Evolutionary conservation across 2,797 vertebrate genomes (phyloP).

Genomic region (Tangara arthus): DNA sequence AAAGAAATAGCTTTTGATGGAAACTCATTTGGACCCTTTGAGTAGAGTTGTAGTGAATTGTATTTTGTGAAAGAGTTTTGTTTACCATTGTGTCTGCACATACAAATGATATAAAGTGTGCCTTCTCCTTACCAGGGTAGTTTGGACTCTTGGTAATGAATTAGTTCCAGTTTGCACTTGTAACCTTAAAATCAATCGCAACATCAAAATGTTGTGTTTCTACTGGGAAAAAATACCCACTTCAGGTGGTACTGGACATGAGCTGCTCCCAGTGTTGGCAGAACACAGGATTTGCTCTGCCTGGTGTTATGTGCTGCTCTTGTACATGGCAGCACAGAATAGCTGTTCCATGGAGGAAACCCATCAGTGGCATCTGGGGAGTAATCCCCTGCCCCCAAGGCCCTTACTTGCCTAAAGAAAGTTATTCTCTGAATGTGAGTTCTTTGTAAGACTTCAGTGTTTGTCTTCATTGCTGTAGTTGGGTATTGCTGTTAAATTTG

Average conservation of each 20-base stretch:
- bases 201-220: not conserved
- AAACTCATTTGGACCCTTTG: not conserved
- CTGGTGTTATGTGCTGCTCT: not conserved
- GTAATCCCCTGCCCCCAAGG: not conserved
- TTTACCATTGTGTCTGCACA: fast-evolving
- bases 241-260: not conserved
- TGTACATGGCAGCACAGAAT: not conserved
- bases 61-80: not conserved
- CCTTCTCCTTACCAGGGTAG: not conserved
- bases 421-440: not conserved
- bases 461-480: not conserved
- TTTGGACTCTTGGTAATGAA: not conserved
- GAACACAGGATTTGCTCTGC: not conserved
- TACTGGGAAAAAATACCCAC: not conserved
- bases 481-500: not conserved
- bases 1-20: not conserved
- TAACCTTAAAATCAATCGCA: not conserved
- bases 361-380: not conserved
- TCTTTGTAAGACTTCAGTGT: not conserved
- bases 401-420: not conserved
- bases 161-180: not conserved
- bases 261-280: not conserved
- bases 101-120: not conserved
- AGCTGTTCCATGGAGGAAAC: not conserved
- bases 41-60: not conserved